Evolutionary conservation across 2,888 invertebrate species (phyloP).

Genomic region (Drosophila anomelani): DNA sequence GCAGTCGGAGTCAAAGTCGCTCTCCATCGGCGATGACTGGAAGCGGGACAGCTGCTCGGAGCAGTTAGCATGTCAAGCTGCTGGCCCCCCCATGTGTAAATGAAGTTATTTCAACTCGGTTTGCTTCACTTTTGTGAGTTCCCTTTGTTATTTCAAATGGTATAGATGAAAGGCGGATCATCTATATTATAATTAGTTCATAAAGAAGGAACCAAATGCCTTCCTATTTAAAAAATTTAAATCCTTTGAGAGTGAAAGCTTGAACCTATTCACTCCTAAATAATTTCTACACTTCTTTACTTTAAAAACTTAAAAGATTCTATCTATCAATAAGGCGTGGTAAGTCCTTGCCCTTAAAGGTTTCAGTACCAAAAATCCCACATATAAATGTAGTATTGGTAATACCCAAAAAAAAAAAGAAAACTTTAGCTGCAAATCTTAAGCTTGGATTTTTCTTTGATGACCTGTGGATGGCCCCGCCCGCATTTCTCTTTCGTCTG

Average conservation of each 20-base stretch:
- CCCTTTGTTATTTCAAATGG: slow-evolving; percentile 7
- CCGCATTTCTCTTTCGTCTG: slow-evolving; percentile 21
- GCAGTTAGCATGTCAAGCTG: slow-evolving; percentile 45
- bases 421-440: not conserved
- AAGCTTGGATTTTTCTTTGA: slow-evolving; percentile 21
- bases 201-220: not conserved
- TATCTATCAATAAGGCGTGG: slow-evolving; percentile 2
- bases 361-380: not conserved
- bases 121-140: not conserved
- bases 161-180: too few species aligned
- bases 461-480: slow-evolving; percentile 31
- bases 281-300: too few species aligned
- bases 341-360: not conserved
- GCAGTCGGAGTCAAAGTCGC: not conserved
- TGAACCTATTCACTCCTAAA: too few species aligned
- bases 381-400: not conserved
- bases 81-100: slow-evolving; percentile 17
- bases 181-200: too few species aligned
- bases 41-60: slow-evolving; percentile 41
- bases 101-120: slow-evolving; percentile 25
- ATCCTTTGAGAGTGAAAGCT: not conserved
- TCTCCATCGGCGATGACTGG: slow-evolving; percentile 38
- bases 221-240: not conserved
- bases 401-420: not conserved
- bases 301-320: too few species aligned